Conservation (phyloP, 2,888 invertebrate genomes). For the Drosophila diplacantha region DNA sequence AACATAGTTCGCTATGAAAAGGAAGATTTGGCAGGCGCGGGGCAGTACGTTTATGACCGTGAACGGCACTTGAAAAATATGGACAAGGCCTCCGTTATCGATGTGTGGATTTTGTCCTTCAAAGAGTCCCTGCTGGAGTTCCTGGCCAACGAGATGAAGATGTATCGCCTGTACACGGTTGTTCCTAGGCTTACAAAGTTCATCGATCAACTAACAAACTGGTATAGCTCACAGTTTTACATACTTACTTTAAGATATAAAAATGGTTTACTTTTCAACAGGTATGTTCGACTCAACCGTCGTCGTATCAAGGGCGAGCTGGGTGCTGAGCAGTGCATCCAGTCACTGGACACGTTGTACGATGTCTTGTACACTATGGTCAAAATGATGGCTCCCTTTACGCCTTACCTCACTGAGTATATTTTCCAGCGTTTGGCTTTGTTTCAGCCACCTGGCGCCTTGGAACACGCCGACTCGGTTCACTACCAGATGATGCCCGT, state of each 20-base stretch:
- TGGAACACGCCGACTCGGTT: constrained; percentile 83
- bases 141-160: constrained; percentile 94
- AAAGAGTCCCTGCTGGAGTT: constrained; percentile 94
- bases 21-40: constrained; percentile 79
- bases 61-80: constrained; percentile 74
- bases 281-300: constrained; percentile 96
- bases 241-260: neutral
- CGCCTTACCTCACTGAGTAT: constrained; percentile 96
- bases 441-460: constrained; percentile 79
- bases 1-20: constrained; percentile 90
- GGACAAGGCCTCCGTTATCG: constrained; percentile 85
- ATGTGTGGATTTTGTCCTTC: constrained; percentile 97
- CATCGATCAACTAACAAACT: constrained; percentile 98
- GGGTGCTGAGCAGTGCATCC: constrained; percentile 87
- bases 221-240: constrained; percentile 78
- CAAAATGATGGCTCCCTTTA: constrained; percentile 97
- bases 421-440: constrained; percentile 93
- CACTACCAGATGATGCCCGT: constrained; percentile 95
- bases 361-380: constrained; percentile 92
- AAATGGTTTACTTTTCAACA: constrained; percentile 11
- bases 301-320: constrained; percentile 95
- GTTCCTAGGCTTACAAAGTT: constrained; percentile 95
- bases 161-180: constrained; percentile 96
- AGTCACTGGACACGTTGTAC: constrained; percentile 92
- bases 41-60: constrained; percentile 81